Percentiles rank a stretch among this genome's conserved stretches.
Evolutionary conservation across 2,113 vertebrate genomes (phyloP).

Genomic region (Poeciliopsis occidentalis): DNA sequence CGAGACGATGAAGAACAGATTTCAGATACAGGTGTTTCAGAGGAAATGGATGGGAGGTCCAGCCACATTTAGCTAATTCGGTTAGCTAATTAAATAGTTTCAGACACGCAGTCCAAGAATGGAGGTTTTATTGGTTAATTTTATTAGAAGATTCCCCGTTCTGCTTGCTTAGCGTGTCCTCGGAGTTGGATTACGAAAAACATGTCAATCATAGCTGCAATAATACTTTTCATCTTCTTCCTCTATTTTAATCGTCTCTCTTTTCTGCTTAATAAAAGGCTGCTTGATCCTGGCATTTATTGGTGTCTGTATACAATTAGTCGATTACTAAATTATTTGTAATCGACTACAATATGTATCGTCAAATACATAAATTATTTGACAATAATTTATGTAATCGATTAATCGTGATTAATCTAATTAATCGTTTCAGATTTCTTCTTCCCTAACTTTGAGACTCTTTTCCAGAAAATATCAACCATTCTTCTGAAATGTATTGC

Average conservation of each 20-base stretch:
- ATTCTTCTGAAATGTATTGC: too few relatives aligned
- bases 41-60: conserved; percentile 48
- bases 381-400: too few relatives aligned
- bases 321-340: too few relatives aligned
- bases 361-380: too few relatives aligned
- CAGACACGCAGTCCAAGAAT: not conserved
- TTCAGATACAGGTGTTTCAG: conserved; percentile 42
- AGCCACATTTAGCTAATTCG: conserved; percentile 1
- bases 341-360: too few relatives aligned
- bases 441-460: too few relatives aligned
- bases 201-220: not conserved
- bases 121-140: not conserved
- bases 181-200: not conserved
- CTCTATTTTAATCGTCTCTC: not conserved
- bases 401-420: too few relatives aligned
- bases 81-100: not conserved
- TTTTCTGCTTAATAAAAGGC: not conserved
- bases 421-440: too few relatives aligned
- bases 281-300: too few relatives aligned
- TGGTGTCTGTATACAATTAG: too few relatives aligned
- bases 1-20: conserved; percentile 38
- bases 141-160: not conserved
- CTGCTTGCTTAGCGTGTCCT: not conserved
- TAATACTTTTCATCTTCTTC: not conserved
- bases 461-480: too few relatives aligned